Evolutionary conservation across 2,888 invertebrate genomes (phyloP).

Genomic region (Drosophila mulleri): DNA sequence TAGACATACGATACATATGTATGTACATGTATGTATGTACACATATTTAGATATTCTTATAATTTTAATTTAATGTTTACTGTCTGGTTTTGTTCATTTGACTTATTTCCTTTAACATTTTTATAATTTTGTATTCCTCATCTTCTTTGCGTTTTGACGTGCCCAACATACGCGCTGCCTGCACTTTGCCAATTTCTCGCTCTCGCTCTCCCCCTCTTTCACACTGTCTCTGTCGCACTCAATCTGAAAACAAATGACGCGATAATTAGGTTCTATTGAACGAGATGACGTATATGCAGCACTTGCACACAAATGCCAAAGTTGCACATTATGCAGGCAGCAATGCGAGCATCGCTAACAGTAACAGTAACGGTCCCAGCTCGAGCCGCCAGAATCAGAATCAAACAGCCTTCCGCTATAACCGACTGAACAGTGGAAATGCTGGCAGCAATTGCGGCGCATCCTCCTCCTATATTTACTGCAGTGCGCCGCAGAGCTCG

Average conservation of each 20-base stretch:
- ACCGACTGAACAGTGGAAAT: slow-evolving; percentile 32
- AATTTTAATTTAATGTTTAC: slow-evolving; percentile 25
- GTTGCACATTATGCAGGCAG: slow-evolving; percentile 23
- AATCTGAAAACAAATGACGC: neutral
- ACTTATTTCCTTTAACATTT: slow-evolving; percentile 40
- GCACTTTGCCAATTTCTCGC: slow-evolving; percentile 30
- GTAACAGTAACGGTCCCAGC: slow-evolving; percentile 8
- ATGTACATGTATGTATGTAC: neutral
- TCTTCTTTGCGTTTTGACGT: slow-evolving; percentile 44
- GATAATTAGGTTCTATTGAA: slow-evolving; percentile 52
- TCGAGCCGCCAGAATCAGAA: slow-evolving; percentile 1
- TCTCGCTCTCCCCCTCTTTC: neutral
- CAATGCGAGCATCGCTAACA: neutral
- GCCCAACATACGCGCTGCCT: slow-evolving; percentile 37
- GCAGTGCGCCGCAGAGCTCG: slow-evolving; percentile 69
- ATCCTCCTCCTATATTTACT: slow-evolving; percentile 56
- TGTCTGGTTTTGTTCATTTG: slow-evolving; percentile 30
- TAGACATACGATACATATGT: neutral
- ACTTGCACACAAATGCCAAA: slow-evolving; percentile 18
- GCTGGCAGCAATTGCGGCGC: slow-evolving; percentile 5
- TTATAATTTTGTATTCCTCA: slow-evolving; percentile 51
- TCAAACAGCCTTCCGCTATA: slow-evolving; percentile 23
- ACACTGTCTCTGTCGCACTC: neutral
- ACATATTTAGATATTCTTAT: slow-evolving; percentile 5
- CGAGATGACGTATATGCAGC: slow-evolving; percentile 36